Conservation (phyloP, 2,797 vertebrate genomes). For the Ciconia nigra region DNA sequence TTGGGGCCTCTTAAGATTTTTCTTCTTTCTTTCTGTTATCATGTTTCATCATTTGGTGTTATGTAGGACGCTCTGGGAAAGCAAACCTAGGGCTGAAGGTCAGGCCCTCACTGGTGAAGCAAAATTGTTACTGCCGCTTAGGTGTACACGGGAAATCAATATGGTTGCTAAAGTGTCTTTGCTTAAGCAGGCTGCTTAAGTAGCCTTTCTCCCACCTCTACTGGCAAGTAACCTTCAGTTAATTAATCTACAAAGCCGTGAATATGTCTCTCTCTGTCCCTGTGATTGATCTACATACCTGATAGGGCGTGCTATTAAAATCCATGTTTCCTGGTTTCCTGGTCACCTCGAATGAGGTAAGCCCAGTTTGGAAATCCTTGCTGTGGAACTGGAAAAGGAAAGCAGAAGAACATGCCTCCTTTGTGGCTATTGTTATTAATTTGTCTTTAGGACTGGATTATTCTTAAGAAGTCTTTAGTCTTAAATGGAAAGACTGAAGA, state of each 20-base stretch:
- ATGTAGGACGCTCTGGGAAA: background rate
- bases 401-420: background rate
- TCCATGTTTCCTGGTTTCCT: background rate
- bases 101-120: background rate
- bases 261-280: background rate
- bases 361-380: background rate
- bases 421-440: background rate
- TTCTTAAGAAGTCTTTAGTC: background rate
- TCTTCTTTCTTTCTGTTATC: background rate
- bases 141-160: background rate
- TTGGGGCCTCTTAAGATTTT: background rate
- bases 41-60: background rate
- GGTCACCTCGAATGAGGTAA: background rate
- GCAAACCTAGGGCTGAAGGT: background rate
- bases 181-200: constrained; percentile 7
- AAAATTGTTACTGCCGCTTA: background rate
- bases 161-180: constrained; percentile 11
- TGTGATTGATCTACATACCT: background rate
- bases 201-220: background rate
- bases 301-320: background rate
- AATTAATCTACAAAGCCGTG: constrained; percentile 15
- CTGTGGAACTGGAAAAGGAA: background rate
- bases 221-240: constrained; percentile 3
- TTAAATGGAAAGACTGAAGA: background rate
- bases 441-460: background rate